Evolutionary conservation across 1,140 invertebrate genomes (phyloP).

Genomic region (Diorhabda elongata): DNA sequence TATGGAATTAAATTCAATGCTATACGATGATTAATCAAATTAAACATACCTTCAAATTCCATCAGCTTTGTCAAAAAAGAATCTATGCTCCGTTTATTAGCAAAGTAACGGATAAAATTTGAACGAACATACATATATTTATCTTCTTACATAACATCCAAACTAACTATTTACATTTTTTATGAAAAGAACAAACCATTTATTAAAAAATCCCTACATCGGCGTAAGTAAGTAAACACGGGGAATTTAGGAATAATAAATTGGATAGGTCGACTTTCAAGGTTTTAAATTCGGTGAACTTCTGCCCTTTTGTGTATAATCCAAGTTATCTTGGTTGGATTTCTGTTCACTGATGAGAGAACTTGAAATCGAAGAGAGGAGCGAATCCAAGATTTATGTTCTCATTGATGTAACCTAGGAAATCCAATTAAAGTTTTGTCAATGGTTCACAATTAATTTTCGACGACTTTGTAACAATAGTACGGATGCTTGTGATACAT

Average conservation of each 20-base stretch:
- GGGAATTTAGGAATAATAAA: neutral
- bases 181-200: neutral
- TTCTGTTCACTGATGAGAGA: neutral
- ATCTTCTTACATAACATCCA: too few relatives aligned
- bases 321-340: neutral
- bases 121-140: too few relatives aligned
- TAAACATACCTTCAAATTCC: too few relatives aligned
- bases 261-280: neutral
- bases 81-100: too few relatives aligned
- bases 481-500: neutral
- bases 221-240: neutral
- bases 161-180: neutral
- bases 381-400: neutral
- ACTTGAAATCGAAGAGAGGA: neutral
- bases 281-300: neutral
- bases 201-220: neutral
- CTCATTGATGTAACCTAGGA: slow-evolving; percentile 2
- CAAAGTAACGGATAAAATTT: too few relatives aligned
- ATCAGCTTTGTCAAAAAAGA: too few relatives aligned
- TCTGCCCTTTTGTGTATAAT: neutral
- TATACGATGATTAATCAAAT: too few relatives aligned
- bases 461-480: neutral
- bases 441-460: slow-evolving; percentile 3
- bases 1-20: too few relatives aligned
- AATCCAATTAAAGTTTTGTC: slow-evolving; percentile 2